phyloP scores from a whole-genome alignment of 2,888 invertebrate genomes.

The Drosophila diplacantha region DNA sequence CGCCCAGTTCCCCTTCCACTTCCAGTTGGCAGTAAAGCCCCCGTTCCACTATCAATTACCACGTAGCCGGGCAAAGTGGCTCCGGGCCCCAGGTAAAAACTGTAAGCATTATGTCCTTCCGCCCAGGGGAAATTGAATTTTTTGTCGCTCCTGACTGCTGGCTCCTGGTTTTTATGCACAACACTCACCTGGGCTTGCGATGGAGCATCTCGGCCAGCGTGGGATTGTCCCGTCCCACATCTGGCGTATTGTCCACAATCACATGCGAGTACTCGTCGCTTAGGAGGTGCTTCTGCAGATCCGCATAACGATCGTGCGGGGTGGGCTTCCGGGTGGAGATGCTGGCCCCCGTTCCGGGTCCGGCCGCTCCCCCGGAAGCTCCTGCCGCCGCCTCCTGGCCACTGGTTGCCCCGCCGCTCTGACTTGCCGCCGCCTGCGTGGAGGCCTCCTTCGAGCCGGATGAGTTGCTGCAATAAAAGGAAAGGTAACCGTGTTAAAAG shows the following conservation, averaged over 20 bases:
- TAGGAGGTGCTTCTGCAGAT: slow-evolving; percentile 64
- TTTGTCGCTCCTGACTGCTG: slow-evolving; percentile 25
- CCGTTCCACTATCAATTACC: slow-evolving; percentile 32
- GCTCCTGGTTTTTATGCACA: slow-evolving; percentile 20
- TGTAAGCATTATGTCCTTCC: slow-evolving; percentile 65
- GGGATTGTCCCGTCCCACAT: slow-evolving; percentile 82
- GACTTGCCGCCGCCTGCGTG: slow-evolving; percentile 71
- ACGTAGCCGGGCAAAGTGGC: slow-evolving; percentile 28
- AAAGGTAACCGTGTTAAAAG: slow-evolving; percentile 15
- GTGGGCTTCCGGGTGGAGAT: slow-evolving; percentile 70
- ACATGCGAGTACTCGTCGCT: slow-evolving; percentile 75
- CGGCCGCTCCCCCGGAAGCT: slow-evolving; percentile 31
- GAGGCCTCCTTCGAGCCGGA: slow-evolving; percentile 78
- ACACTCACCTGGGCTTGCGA: slow-evolving; percentile 78
- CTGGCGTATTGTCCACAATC: slow-evolving; percentile 79
- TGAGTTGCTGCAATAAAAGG: slow-evolving; percentile 71
- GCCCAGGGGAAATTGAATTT: slow-evolving; percentile 70
- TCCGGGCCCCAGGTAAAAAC: slow-evolving; percentile 41
- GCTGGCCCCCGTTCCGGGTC: slow-evolving; percentile 46
- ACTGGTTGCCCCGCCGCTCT: slow-evolving; percentile 63
- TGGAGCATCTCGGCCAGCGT: slow-evolving; percentile 84
- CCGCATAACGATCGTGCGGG: slow-evolving; percentile 76
- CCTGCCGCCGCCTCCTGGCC: slow-evolving; percentile 62
- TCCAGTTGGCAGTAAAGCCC: slow-evolving; percentile 8
- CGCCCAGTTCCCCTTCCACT: not conserved